These are phyloP conservation scores for Hypercompe scribonia DNA, from an alignment of 2,888 invertebrate species.

Conservation along the genomic window DNA sequence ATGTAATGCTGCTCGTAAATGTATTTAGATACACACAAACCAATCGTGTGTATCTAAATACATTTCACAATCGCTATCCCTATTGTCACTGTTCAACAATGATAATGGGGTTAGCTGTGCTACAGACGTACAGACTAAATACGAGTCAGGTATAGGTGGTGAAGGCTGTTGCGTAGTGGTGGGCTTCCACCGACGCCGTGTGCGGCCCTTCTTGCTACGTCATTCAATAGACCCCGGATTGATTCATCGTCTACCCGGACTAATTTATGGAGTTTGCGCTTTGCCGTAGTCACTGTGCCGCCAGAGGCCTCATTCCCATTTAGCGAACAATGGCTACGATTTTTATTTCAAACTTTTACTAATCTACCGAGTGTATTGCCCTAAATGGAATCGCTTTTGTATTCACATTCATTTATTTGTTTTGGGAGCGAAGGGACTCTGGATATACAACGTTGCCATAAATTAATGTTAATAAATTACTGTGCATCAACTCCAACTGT, in stretches of 20 bases:
- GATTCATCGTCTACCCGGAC: conserved; percentile 79
- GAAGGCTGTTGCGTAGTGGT: conserved; percentile 40
- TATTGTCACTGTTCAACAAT: conserved; percentile 19
- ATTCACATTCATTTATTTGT: conserved; percentile 59
- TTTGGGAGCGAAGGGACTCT: conserved; percentile 47
- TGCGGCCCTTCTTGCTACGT: conserved; percentile 68
- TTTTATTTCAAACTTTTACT: conserved; percentile 69
- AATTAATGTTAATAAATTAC: conserved; percentile 57
- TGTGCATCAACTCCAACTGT: conserved; percentile 49
- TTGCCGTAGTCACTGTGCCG: conserved; percentile 69
- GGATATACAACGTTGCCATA: conserved; percentile 56
- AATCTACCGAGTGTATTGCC: conserved; percentile 55
- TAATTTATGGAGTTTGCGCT: conserved; percentile 78
- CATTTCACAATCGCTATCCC: too few relatives aligned
- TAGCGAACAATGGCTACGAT: conserved; percentile 69
- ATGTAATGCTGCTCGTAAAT: conserved; percentile 25
- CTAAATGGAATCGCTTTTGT: conserved; percentile 57
- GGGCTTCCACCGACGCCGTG: conserved; percentile 61
- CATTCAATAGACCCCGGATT: conserved; percentile 79
- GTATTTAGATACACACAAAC: conserved; percentile 12
- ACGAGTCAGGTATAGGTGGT: conserved; percentile 32
- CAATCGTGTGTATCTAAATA: too few relatives aligned
- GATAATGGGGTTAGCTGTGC: conserved; percentile 8
- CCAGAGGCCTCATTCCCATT: conserved; percentile 60
- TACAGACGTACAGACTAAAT: not conserved